Conservation (phyloP, 2,888 invertebrate species). For the Drosophila merina region DNA sequence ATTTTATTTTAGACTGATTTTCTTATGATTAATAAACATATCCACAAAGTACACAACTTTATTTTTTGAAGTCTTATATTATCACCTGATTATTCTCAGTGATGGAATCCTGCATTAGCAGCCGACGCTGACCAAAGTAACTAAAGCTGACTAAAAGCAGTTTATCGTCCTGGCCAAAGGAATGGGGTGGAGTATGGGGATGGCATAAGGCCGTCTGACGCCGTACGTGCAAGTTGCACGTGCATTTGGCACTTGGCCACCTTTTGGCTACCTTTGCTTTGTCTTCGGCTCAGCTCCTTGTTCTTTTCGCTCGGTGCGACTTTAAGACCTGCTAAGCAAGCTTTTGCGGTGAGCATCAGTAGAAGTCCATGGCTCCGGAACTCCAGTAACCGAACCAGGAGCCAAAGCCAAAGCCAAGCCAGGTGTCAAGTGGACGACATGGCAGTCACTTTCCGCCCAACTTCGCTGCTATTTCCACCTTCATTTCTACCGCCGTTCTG, state of each 20-base stretch:
- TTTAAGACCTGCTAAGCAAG: conserved; percentile 75
- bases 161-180: conserved; percentile 55
- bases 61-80: too few species aligned
- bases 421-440: conserved; percentile 62
- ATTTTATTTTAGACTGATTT: too few species aligned
- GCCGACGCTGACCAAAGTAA: conserved; percentile 66
- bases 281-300: conserved; percentile 60
- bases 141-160: conserved; percentile 79
- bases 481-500: not conserved
- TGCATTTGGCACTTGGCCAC: conserved; percentile 76
- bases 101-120: conserved; percentile 58
- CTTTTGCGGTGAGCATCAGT: conserved; percentile 65
- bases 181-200: not conserved
- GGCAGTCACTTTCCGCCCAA: conserved; percentile 42
- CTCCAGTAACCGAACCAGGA: not conserved
- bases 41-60: too few species aligned
- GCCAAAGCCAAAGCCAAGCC: conserved; percentile 24
- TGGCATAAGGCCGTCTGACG: conserved; percentile 5
- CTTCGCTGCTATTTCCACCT: conserved; percentile 16
- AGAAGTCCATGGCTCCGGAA: conserved; percentile 16
- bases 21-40: too few species aligned
- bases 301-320: conserved; percentile 43
- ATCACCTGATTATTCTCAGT: conserved; percentile 11
- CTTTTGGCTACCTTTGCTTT: conserved; percentile 72
- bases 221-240: conserved; percentile 66